Base-by-base conservation (phyloP, 2,113 vertebrate species). In the Prionailurus bengalensis region DNA sequence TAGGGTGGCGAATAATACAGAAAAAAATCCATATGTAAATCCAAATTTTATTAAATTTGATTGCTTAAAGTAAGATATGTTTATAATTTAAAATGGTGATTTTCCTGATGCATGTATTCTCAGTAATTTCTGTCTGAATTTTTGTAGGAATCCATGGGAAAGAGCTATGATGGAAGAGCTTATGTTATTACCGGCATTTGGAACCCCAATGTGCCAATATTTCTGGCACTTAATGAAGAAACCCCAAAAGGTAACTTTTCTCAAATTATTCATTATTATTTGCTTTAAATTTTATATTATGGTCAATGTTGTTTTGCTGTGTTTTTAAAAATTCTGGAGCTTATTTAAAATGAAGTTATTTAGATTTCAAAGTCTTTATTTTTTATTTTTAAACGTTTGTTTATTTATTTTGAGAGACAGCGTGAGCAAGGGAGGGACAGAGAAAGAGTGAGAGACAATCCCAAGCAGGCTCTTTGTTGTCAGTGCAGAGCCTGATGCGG, bases 151-250 rank as follows among this genome's bases (percentile, higher is more conserved):
- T 99, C 99, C 27, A 99, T 99, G 99, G 99, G 99, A 48, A 99
- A 99, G 98, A 99, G 99, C 97, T 98, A 98, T 78, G 99, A 99
- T 97, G 99, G 99, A 61, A 99, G 99, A 98, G 99, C 99, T n/a
- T 99, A 99, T 63, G 97, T 99, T 71, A 99, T 99, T 97, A 99
- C 99, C 53, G 99, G 99, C 90, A 99, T 99, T 31, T 99, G 99
- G 99, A 99, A 99, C 97, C 99, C 99, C 39, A 99, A 99, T 96
- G 98, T 98, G 58, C 98, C 99, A 4, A 99, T 98, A 93, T 99
- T 99, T 98, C 98, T 99, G 39, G 98, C 98, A 1, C 99, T 99
- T 94, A 99, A 99, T 95, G 99, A 99, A 98, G 99, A 99, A 98
- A 99, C 99, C 1, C 99, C 99, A 33, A 99, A 99, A 99, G 99